phyloP scores from a whole-genome alignment of 2,113 vertebrate species.

The Bagarius yarrelli region DNA sequence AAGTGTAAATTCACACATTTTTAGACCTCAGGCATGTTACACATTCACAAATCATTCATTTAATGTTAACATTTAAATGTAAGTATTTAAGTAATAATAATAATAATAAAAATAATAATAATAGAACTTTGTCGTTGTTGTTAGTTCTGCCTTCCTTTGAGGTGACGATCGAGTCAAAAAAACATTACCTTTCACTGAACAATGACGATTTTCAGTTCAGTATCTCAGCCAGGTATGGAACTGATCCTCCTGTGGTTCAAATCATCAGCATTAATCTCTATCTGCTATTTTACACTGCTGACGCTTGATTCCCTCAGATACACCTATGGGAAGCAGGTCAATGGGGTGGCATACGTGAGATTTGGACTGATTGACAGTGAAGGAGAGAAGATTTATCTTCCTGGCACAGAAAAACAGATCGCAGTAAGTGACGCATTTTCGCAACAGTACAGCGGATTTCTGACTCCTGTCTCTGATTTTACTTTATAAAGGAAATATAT shows the following conservation, averaged over 20 bases:
- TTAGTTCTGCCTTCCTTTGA: slow-evolving; percentile 72
- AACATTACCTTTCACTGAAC: slow-evolving; percentile 61
- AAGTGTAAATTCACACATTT: no score
- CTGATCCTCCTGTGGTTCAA: not conserved
- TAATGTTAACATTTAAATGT: no score
- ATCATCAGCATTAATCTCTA: not conserved
- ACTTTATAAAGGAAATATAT: no score
- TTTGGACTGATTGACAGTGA: slow-evolving; percentile 65
- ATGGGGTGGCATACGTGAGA: slow-evolving; percentile 64
- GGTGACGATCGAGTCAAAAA: slow-evolving; percentile 62
- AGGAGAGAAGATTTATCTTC: slow-evolving; percentile 59
- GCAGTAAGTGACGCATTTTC: slow-evolving; percentile 55
- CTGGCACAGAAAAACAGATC: slow-evolving; percentile 66
- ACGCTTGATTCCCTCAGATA: slow-evolving; percentile 57
- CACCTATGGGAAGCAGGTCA: slow-evolving; percentile 67
- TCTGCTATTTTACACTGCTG: not conserved
- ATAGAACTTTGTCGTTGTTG: not conserved
- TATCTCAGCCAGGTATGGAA: slow-evolving; percentile 64
- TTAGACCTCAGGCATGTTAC: no score
- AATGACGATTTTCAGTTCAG: slow-evolving; percentile 60
- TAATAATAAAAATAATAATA: not conserved
- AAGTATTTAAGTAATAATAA: not conserved
- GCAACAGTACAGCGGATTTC: not conserved
- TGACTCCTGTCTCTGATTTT: not conserved
- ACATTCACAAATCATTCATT: no score